phyloP scores from a whole-genome alignment of 1,140 invertebrate species.

The Tetranychus cinnabarinus region DNA sequence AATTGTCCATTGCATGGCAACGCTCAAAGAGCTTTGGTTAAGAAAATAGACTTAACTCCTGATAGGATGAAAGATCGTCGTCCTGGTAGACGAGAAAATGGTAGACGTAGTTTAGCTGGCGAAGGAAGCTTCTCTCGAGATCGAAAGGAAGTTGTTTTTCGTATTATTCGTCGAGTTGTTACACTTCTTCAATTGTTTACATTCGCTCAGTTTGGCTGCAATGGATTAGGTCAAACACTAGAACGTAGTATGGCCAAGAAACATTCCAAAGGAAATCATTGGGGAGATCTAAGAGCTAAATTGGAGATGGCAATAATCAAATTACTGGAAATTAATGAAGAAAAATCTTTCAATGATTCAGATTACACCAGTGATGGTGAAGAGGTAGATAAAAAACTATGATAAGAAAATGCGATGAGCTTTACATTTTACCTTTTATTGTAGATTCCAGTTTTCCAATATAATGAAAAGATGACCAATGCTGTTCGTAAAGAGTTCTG shows the following conservation, averaged over 20 bases:
- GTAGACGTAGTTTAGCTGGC: background rate
- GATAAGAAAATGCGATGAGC: background rate
- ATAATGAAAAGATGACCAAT: constrained; percentile 47
- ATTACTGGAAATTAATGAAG: constrained; percentile 25
- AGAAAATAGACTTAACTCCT: background rate
- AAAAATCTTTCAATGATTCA: constrained; percentile 26
- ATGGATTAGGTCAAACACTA: constrained; percentile 23
- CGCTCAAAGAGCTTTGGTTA: constrained; percentile 3
- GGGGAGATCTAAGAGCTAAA: constrained; percentile 73
- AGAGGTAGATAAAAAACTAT: constrained; percentile 15
- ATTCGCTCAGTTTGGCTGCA: constrained; percentile 67
- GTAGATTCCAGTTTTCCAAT: constrained; percentile 24
- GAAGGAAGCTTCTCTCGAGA: background rate
- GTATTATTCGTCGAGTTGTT: constrained; percentile 55
- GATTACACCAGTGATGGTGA: constrained; percentile 39
- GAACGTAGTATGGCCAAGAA: constrained; percentile 61
- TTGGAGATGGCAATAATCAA: constrained; percentile 68
- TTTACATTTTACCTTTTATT: background rate
- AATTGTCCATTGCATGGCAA: constrained; percentile 34
- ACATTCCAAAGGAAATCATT: constrained; percentile 60
- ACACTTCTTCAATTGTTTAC: constrained; percentile 74
- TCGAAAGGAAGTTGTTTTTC: constrained; percentile 27
- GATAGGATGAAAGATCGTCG: background rate
- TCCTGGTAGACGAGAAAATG: background rate
- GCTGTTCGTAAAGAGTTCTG: constrained; percentile 76